Base-by-base conservation (phyloP, 2,113 vertebrate species). In the Electrona antarctica region DNA sequence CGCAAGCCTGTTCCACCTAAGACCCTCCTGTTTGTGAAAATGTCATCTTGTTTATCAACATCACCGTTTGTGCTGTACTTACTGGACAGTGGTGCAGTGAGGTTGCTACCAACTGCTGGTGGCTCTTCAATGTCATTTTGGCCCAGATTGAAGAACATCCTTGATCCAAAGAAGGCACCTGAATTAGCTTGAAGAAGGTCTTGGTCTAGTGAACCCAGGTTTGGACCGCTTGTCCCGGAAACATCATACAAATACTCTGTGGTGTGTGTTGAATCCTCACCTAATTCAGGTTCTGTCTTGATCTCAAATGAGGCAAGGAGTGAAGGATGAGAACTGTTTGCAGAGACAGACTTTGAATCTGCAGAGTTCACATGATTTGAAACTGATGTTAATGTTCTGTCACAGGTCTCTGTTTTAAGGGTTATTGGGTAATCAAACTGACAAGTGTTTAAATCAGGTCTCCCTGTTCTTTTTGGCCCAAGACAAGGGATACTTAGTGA, bases 1-100 rank as follows among this genome's bases (percentile, higher is more conserved):
- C 58, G 82, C 8, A 84, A 79, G 54, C 63, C 78, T 0, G 83
- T 72, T 7, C 74, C 61, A 46, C 64, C 74, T 69, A 86, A 81
- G 12, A 69, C 49, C 15, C 76, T 75, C 1, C 74, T 55, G 49
- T 64, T 86, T 41, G 72, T 62, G 7, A 62, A 60, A n/a, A 69
- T 55, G 14, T 21, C 54, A 45, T 71, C 41, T n/a, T 60, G 61
- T 49, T 79, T 55, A 10, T 69, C 56, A 49, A 56, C 65, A 0
- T 7, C 8, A n/a, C 46, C 3, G 5, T 54, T 60, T 21, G 21
- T 9, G 4, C 14, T 29, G 41, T 14, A 21, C 46, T 45, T 78
- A 9, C 14, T 64, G 21, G 67, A 48, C 3, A 4, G 10, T 10
- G 13, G 4, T 3, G n/a, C 45, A 3, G n/a, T 0, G 7, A 14